phyloP scores from a whole-genome alignment of 2,888 invertebrate genomes.

The Petrophora chlorosata region DNA sequence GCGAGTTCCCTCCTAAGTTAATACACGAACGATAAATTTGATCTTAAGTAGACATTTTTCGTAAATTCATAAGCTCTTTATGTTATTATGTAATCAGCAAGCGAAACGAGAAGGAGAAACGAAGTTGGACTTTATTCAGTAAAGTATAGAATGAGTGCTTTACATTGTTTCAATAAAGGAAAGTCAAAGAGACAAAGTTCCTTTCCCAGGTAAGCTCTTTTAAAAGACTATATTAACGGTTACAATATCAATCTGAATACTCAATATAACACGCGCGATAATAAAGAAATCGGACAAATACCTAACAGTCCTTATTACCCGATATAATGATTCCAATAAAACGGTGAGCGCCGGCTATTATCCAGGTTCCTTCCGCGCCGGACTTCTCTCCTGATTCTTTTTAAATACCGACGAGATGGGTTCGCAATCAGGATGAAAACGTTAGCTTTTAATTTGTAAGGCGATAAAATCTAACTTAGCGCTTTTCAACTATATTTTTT shows the following conservation, averaged over 20 bases:
- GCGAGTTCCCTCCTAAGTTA: slow-evolving; percentile 66
- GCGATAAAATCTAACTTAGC: slow-evolving; percentile 1
- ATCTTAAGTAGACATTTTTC: slow-evolving; percentile 58
- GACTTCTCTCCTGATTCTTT: slow-evolving; percentile 21
- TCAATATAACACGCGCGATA: slow-evolving; percentile 15
- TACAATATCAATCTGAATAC: no score
- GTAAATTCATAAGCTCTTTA: slow-evolving; percentile 47
- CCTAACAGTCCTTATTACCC: slow-evolving; percentile 25
- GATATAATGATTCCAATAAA: slow-evolving; percentile 27
- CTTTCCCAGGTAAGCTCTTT: no score
- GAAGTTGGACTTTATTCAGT: slow-evolving; percentile 25
- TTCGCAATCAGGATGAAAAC: slow-evolving; percentile 16
- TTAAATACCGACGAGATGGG: slow-evolving; percentile 18
- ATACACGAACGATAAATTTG: slow-evolving; percentile 59
- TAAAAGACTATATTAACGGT: no score
- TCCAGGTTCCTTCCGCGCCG: slow-evolving; percentile 16
- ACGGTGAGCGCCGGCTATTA: slow-evolving; percentile 20
- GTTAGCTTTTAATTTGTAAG: slow-evolving; percentile 15
- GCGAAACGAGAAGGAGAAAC: slow-evolving; percentile 27
- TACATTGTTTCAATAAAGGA: slow-evolving; percentile 13
- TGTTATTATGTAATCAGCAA: slow-evolving; percentile 35
- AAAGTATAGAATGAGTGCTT: slow-evolving; percentile 15
- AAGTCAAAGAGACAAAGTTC: no score
- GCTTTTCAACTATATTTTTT: neutral
- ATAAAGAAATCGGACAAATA: slow-evolving; percentile 26